phyloP scores from a whole-genome alignment of 2,113 vertebrate species.

The Maccullochella peelii region DNA sequence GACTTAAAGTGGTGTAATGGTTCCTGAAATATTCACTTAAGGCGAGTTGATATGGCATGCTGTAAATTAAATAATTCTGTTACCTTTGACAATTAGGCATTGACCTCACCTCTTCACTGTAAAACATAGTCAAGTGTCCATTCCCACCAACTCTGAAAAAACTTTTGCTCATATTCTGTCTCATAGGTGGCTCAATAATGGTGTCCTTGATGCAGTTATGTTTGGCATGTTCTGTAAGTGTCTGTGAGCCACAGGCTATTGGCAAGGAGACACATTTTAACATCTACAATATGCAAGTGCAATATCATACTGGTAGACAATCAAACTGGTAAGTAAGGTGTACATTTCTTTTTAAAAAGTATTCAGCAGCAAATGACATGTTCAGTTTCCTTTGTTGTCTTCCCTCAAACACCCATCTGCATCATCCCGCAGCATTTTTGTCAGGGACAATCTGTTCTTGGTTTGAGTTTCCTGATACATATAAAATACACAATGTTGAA shows the following conservation, averaged over 20 bases:
- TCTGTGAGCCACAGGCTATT: not conserved
- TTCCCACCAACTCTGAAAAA: not conserved
- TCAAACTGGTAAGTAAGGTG: not conserved
- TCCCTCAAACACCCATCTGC: constrained; percentile 25
- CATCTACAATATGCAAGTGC: not conserved
- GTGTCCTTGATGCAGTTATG: not conserved
- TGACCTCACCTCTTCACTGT: not conserved
- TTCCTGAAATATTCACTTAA: not conserved
- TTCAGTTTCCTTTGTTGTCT: constrained; percentile 44
- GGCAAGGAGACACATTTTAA: constrained; percentile 24
- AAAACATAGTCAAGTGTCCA: not conserved
- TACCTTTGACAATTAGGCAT: not conserved
- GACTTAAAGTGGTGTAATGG: not conserved
- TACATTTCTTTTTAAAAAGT: constrained; percentile 19
- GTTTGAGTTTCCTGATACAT: constrained; percentile 78
- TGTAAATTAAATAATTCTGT: not conserved
- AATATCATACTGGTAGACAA: constrained; percentile 10
- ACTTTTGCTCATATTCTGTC: not conserved
- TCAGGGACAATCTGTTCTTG: constrained; percentile 71
- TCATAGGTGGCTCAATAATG: not conserved
- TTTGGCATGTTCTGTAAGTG: constrained; percentile 1
- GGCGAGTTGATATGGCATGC: not conserved
- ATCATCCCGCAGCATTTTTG: constrained; percentile 46
- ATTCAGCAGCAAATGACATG: constrained; percentile 49
- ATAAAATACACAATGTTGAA: constrained; percentile 76